These are phyloP conservation scores for Bombus confusus DNA, from an alignment of 1,140 invertebrate genomes.

Conservation along the genomic window DNA sequence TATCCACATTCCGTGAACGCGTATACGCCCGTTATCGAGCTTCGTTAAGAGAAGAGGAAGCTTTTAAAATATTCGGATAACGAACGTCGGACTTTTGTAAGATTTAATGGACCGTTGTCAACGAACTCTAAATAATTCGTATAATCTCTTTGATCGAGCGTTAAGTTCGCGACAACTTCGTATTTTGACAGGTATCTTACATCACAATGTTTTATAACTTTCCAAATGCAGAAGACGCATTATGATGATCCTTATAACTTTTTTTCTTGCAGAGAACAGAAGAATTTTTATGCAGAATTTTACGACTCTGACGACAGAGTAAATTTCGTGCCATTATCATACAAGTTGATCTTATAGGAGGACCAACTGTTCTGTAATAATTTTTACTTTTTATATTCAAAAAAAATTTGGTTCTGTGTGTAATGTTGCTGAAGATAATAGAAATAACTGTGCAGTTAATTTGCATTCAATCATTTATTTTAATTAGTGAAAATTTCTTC, in stretches of 20 bases:
- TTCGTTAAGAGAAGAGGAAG: constrained; percentile 54
- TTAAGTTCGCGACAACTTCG: constrained; percentile 1
- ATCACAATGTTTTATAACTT: constrained; percentile 10
- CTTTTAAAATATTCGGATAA: constrained; percentile 65
- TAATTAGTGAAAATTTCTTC: not conserved
- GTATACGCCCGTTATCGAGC: not conserved
- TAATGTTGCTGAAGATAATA: not conserved
- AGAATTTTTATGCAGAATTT: not conserved
- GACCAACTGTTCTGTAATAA: not conserved
- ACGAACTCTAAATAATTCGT: not conserved
- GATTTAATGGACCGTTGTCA: constrained; percentile 46
- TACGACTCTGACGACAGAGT: not conserved
- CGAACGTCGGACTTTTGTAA: constrained; percentile 29
- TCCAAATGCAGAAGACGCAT: not conserved
- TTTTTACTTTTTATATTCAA: not conserved
- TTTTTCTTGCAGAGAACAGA: not conserved
- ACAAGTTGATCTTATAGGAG: not conserved
- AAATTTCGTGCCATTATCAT: not conserved
- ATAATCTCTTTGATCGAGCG: not conserved
- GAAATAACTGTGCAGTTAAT: not conserved
- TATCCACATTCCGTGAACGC: not conserved
- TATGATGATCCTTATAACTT: no score
- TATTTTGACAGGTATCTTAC: not conserved
- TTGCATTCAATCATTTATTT: constrained; percentile 6
- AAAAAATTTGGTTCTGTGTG: not conserved